Percentiles rank a stretch among this genome's conserved stretches.
These are phyloP conservation scores for Julus scandinavius DNA, from an alignment of 2,888 invertebrate genomes.

Conservation along the genomic window DNA sequence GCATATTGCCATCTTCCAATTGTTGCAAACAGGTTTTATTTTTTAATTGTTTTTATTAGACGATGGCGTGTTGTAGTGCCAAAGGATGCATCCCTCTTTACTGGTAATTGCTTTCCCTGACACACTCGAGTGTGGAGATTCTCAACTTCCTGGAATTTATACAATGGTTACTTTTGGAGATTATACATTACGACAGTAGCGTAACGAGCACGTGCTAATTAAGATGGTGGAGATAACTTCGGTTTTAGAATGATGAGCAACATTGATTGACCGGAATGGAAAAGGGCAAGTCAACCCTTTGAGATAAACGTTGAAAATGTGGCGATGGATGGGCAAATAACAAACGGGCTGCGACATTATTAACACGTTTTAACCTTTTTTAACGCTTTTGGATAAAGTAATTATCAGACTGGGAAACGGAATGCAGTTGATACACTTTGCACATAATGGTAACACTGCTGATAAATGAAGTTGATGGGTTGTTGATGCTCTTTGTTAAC, in stretches of 20 bases:
- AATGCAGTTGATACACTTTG: not conserved
- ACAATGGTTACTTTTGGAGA: not conserved
- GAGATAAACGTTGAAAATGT: no score
- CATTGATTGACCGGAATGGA: not conserved
- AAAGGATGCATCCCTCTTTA: slow-evolving; percentile 10
- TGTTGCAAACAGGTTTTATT: not conserved
- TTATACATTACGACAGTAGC: not conserved
- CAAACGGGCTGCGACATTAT: no score
- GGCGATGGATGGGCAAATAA: no score
- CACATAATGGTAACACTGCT: not conserved
- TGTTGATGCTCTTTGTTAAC: not conserved
- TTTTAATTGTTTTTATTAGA: slow-evolving; percentile 39
- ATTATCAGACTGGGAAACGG: not conserved
- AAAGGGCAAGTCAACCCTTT: not conserved
- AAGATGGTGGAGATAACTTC: not conserved
- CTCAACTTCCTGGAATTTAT: not conserved
- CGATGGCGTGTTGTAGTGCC: not conserved
- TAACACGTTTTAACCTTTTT: no score
- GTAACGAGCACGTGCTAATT: slow-evolving; percentile 13
- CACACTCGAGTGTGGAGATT: not conserved
- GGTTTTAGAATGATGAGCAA: not conserved
- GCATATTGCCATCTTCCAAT: slow-evolving; percentile 40
- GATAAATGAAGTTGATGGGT: not conserved
- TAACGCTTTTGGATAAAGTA: no score
- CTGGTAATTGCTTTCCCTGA: not conserved